These are phyloP conservation scores for Matsumurasca onukii DNA, from an alignment of 1,140 invertebrate species.

Conservation along the genomic window DNA sequence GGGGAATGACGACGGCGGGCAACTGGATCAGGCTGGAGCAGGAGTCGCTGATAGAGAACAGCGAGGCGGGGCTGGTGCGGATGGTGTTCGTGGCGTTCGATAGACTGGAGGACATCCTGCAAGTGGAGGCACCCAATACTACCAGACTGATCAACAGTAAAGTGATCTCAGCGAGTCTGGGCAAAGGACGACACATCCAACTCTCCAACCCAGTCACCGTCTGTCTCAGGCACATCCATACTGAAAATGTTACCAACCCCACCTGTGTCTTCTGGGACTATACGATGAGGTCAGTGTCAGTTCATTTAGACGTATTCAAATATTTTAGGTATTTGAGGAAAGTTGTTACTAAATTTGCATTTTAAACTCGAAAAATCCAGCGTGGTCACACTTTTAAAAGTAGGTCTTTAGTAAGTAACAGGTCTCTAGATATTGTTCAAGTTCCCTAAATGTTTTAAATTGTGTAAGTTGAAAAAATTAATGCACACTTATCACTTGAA, in stretches of 20 bases:
- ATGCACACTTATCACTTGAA: too few species aligned
- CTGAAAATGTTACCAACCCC: slow-evolving; percentile 88
- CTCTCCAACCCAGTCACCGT: slow-evolving; percentile 81
- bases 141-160: slow-evolving; percentile 79
- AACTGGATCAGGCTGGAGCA: slow-evolving; percentile 54
- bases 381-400: too few species aligned
- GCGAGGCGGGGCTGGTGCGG: slow-evolving; percentile 78
- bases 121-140: slow-evolving; percentile 57
- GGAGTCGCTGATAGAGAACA: slow-evolving; percentile 64
- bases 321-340: too few species aligned
- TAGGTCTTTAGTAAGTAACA: too few species aligned
- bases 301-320: too few species aligned
- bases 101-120: slow-evolving; percentile 83
- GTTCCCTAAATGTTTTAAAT: too few species aligned
- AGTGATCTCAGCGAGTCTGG: slow-evolving; percentile 89
- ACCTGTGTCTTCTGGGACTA: slow-evolving; percentile 96
- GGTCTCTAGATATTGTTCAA: too few species aligned
- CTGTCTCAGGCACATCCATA: slow-evolving; percentile 77
- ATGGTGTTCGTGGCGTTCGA: slow-evolving; percentile 94
- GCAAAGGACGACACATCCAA: slow-evolving; percentile 82
- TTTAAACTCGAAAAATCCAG: too few species aligned
- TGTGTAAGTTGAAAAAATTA: too few species aligned
- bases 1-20: slow-evolving; percentile 47
- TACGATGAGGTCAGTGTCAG: slow-evolving; percentile 72
- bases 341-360: too few species aligned